Conservation (phyloP, 2,888 invertebrate genomes). For the Philaethria dido region DNA sequence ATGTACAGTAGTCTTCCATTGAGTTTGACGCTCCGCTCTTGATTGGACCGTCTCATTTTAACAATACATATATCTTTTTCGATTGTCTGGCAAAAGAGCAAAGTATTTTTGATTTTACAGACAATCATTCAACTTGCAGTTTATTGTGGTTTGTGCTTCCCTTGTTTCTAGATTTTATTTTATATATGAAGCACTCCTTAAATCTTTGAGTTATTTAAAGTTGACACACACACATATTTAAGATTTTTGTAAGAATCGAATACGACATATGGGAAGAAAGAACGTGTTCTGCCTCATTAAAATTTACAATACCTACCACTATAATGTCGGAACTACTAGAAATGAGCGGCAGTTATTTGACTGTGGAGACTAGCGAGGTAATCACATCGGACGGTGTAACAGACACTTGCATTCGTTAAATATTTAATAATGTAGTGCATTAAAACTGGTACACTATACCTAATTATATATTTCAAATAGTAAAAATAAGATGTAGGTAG, state of each 20-base stretch:
- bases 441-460: slow-evolving; percentile 45
- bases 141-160: not conserved
- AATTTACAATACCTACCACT: slow-evolving; percentile 21
- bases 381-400: slow-evolving; percentile 57
- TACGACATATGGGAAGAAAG: slow-evolving; percentile 20
- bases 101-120: slow-evolving; percentile 19
- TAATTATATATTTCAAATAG: slow-evolving; percentile 25
- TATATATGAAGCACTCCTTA: not conserved
- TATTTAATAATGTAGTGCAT: slow-evolving; percentile 66
- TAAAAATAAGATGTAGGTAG: not conserved
- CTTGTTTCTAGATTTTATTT: not conserved
- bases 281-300: slow-evolving; percentile 24
- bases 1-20: slow-evolving; percentile 41
- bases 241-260: slow-evolving; percentile 7
- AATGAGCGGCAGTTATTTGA: slow-evolving; percentile 39
- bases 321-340: slow-evolving; percentile 33
- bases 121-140: slow-evolving; percentile 15
- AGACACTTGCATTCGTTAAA: slow-evolving; percentile 64
- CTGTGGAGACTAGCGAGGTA: slow-evolving; percentile 47
- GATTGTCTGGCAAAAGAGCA: slow-evolving; percentile 16
- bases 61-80: slow-evolving; percentile 34
- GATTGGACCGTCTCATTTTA: slow-evolving; percentile 40
- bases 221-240: not conserved
- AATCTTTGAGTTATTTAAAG: too few species aligned
- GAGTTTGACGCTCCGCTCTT: slow-evolving; percentile 34